Evolutionary conservation across 2,888 invertebrate genomes (phyloP), one percentile per base, ranked within the genome.

Genomic region (Unio pictorum): DNA sequence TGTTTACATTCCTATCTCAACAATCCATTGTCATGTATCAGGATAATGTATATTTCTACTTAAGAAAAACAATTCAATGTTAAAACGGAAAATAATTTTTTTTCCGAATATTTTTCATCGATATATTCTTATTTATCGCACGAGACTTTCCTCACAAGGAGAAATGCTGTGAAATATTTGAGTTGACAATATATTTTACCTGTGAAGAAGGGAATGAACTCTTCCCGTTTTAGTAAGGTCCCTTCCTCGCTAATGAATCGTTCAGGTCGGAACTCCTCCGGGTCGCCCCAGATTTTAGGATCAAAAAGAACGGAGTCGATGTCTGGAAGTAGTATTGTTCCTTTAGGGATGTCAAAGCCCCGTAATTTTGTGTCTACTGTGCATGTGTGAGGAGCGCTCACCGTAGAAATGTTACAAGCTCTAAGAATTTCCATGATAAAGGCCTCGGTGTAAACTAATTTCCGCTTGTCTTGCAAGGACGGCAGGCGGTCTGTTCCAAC

Each of bases 261-360:
- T n/a, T 58, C n/a, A n/a, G 58, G 58, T 15, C 58, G 58, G 58
- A 58, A 58, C 17, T n/a, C 58, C 58, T 58, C 58, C 7, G 58
- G 58, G 23, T 58, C 58, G n/a, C 23, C 23, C 58, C 58, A 58
- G 6, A 58, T 58, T 23, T 58, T 23, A n/a, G 23, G 6, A 58
- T 58, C 58, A 0, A n/a, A n/a, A 8, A n/a, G 20, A 1, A 58
- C 58, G 11, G 58, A 58, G 23, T 58, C 58, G 7, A 15, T n/a
- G 8, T 58, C 58, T 7, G 58, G n/a, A 6, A 58, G 8, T 7
- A 58, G 20, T 1, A 18, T 1, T 58, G 58, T 23, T 58, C 23
- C n/a, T 23, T n/a, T 58, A n/a, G 58, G 58, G 20, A 58, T 58
- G 58, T n/a, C n/a, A 23, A n/a, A 58, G 58, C 17, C 17, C 7